These are phyloP conservation scores for Geotrupes spiniger DNA, from an alignment of 2,888 invertebrate genomes.

Conservation along the genomic window DNA sequence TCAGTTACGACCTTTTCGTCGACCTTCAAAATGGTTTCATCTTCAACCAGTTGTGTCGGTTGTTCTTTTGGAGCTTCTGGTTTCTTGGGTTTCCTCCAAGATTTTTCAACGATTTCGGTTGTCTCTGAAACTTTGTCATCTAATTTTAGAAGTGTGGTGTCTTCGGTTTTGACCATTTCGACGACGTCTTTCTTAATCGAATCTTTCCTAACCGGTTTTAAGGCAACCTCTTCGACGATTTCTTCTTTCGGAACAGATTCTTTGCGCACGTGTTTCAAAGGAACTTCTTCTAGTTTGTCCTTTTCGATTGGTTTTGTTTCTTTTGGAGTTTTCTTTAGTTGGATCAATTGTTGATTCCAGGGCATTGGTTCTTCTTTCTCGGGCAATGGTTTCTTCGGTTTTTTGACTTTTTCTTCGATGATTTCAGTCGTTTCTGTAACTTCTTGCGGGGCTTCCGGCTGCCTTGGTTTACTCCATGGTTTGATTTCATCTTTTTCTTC, in stretches of 20 bases:
- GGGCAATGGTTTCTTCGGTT: no score
- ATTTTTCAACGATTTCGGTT: slow-evolving; percentile 12
- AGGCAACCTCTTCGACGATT: no score
- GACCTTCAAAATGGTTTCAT: no score
- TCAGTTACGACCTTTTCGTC: slow-evolving; percentile 18
- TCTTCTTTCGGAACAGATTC: slow-evolving; percentile 22
- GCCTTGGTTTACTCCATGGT: no score
- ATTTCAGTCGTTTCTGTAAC: slow-evolving; percentile 29
- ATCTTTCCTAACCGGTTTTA: no score
- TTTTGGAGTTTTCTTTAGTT: no score
- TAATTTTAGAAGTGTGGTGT: no score
- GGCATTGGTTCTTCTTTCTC: slow-evolving; percentile 39
- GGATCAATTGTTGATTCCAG: slow-evolving; percentile 62
- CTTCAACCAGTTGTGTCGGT: neutral
- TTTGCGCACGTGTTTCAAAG: slow-evolving; percentile 54
- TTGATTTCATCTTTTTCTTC: no score
- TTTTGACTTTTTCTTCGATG: slow-evolving; percentile 27
- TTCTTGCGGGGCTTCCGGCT: slow-evolving; percentile 35
- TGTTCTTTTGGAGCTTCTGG: neutral
- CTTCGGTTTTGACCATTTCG: no score
- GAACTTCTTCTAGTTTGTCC: slow-evolving; percentile 49
- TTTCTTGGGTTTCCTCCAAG: slow-evolving; percentile 21
- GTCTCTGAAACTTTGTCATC: slow-evolving; percentile 20
- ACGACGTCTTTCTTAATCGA: no score
- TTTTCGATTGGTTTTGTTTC: slow-evolving; percentile 44